phyloP scores from a whole-genome alignment of 2,113 vertebrate genomes.

The Coreoperca whiteheadi region DNA sequence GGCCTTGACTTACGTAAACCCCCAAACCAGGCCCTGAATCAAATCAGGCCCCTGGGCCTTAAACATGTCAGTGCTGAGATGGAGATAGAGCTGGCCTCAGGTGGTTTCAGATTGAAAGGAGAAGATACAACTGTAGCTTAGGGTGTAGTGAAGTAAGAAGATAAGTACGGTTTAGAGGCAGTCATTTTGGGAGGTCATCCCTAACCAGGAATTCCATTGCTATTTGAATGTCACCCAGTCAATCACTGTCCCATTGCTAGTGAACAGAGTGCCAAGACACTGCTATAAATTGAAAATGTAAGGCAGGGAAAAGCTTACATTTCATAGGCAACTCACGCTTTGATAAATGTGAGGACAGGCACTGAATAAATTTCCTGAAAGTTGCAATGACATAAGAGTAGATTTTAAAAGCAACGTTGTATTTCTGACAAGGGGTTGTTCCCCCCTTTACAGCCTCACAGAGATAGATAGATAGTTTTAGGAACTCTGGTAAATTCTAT shows the following conservation, averaged over 20 bases:
- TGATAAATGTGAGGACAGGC: constrained; percentile 42
- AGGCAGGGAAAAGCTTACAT: constrained; percentile 34
- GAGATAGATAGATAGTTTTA: constrained; percentile 41
- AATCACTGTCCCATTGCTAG: constrained; percentile 36
- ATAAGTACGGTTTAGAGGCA: constrained; percentile 42
- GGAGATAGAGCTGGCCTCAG: constrained; percentile 32
- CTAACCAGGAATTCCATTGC: constrained; percentile 37
- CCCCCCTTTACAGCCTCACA: constrained; percentile 13
- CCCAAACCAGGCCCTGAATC: constrained; percentile 53
- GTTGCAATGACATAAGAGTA: constrained; percentile 24
- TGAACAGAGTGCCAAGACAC: constrained; percentile 8
- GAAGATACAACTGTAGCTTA: constrained; percentile 49
- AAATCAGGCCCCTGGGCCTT: constrained; percentile 45
- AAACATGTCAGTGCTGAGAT: constrained; percentile 64
- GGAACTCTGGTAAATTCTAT: constrained; percentile 53
- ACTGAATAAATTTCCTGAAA: constrained; percentile 22
- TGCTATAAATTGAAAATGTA: constrained; percentile 36
- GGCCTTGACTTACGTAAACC: constrained; percentile 60
- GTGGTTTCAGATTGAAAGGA: constrained; percentile 43
- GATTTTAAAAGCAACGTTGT: constrained; percentile 45
- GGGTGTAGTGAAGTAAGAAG: constrained; percentile 36
- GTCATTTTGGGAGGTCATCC: constrained; percentile 37
- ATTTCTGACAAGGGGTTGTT: constrained; percentile 32
- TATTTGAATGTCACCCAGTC: constrained; percentile 45
- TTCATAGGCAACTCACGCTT: constrained; percentile 24